Percentiles rank a stretch among this genome's conserved stretches.
phyloP scores from a whole-genome alignment of 2,797 vertebrate species.

The Babyrousa celebensis region DNA sequence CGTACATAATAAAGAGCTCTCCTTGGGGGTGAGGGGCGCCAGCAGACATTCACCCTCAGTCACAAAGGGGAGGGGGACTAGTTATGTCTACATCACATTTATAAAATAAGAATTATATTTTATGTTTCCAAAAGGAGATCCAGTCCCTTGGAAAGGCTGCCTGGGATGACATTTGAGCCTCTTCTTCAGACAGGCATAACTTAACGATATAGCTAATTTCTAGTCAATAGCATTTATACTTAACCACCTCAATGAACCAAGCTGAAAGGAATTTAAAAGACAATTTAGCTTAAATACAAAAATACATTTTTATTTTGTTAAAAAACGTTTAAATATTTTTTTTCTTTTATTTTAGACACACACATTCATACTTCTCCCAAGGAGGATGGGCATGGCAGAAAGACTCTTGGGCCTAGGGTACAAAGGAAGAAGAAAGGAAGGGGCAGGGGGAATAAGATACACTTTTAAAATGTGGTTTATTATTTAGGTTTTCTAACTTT shows the following conservation, averaged over 20 bases:
- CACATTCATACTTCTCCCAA: conserved; percentile 90
- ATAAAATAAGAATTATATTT: conserved; percentile 78
- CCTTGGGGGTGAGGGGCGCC: neutral
- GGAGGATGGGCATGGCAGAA: conserved; percentile 82
- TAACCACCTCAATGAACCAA: conserved; percentile 92
- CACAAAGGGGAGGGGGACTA: conserved; percentile 67
- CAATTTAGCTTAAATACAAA: conserved; percentile 95
- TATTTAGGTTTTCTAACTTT: neutral
- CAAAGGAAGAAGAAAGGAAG: neutral
- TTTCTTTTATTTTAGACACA: conserved; percentile 91
- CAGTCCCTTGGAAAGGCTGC: conserved; percentile 78
- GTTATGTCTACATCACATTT: conserved; percentile 86
- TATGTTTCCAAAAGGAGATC: conserved; percentile 56
- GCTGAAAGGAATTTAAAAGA: conserved; percentile 95
- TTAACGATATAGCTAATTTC: conserved; percentile 74
- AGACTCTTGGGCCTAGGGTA: conserved; percentile 71
- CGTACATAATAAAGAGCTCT: neutral
- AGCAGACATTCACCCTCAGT: neutral
- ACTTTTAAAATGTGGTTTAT: neutral
- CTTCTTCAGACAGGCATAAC: conserved; percentile 58
- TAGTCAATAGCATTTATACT: conserved; percentile 76
- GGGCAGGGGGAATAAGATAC: neutral
- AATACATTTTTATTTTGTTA: conserved; percentile 92
- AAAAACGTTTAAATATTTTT: conserved; percentile 92
- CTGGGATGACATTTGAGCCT: neutral